A percentile compares a stretch with the other conserved stretches of the same genome.
Conservation (phyloP, 1,140 invertebrate species). For the Atopsyche davidsoni region DNA sequence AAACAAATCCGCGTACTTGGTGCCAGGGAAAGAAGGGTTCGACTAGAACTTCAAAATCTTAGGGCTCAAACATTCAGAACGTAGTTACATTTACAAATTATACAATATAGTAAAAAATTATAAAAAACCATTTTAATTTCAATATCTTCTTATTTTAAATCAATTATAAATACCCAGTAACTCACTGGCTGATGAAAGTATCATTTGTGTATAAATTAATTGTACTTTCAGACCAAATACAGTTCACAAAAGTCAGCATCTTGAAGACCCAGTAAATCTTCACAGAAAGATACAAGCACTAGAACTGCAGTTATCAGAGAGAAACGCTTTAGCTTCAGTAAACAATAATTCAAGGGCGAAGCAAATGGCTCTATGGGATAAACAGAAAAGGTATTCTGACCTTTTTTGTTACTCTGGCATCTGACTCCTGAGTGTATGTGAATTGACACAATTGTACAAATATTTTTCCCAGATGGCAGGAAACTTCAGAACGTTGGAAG, state of each 20-base stretch:
- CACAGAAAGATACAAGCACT: conserved; percentile 19
- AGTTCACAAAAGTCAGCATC: too few relatives aligned
- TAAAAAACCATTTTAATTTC: too few relatives aligned
- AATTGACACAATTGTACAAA: neutral
- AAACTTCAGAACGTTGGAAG: conserved; percentile 44
- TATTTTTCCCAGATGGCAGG: conserved; percentile 37
- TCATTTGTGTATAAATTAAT: too few relatives aligned
- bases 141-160: too few relatives aligned
- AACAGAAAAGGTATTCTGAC: conserved; percentile 40
- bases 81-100: too few relatives aligned
- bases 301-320: conserved; percentile 20
- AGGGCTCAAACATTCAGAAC: conserved; percentile 44
- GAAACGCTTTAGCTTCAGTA: conserved; percentile 4
- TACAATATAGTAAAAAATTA: too few relatives aligned
- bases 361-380: conserved; percentile 43
- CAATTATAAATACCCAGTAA: too few relatives aligned
- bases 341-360: conserved; percentile 13
- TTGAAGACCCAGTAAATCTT: too few relatives aligned
- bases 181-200: too few relatives aligned
- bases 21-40: conserved; percentile 38
- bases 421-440: neutral
- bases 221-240: too few relatives aligned
- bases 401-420: neutral
- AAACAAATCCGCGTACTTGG: conserved; percentile 43
- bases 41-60: conserved; percentile 43